Percentiles rank a stretch among this genome's conserved stretches.
These are phyloP conservation scores for Zosterops hypoxanthus DNA, from an alignment of 2,113 vertebrate genomes.

Conservation along the genomic window DNA sequence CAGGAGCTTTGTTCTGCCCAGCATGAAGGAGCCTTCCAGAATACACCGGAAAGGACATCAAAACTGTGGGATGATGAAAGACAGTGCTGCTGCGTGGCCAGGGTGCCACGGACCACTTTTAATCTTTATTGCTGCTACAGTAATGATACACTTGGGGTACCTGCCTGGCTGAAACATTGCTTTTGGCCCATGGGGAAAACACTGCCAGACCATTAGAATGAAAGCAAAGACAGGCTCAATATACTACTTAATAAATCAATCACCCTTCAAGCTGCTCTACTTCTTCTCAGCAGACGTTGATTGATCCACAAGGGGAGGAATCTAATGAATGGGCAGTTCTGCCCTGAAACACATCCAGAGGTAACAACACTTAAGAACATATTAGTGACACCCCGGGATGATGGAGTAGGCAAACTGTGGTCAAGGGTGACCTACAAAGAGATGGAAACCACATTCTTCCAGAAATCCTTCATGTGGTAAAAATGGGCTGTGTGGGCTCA, in stretches of 20 bases:
- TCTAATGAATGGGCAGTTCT: not conserved
- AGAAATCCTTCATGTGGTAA: not conserved
- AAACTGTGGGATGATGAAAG: not conserved
- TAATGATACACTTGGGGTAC: not conserved
- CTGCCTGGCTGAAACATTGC: not conserved
- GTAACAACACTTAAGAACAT: not conserved
- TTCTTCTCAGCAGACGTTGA: conserved; percentile 2
- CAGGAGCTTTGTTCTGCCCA: not conserved
- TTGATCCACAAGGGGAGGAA: not conserved
- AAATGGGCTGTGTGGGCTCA: not conserved
- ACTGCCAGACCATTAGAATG: not conserved
- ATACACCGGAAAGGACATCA: not conserved
- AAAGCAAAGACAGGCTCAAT: not conserved
- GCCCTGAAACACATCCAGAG: not conserved
- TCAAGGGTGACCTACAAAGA: conserved; percentile 7
- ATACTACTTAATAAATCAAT: conserved; percentile 38
- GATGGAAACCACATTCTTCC: conserved; percentile 22
- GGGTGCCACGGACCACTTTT: not conserved
- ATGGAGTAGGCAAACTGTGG: not conserved
- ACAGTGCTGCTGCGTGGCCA: not conserved
- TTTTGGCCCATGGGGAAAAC: not conserved
- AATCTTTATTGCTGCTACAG: not conserved
- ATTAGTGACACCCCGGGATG: not conserved
- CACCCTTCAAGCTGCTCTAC: conserved; percentile 29
- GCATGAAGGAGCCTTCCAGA: not conserved